These are phyloP conservation scores for Molanna angustata DNA, from an alignment of 2,888 invertebrate species.

Conservation along the genomic window DNA sequence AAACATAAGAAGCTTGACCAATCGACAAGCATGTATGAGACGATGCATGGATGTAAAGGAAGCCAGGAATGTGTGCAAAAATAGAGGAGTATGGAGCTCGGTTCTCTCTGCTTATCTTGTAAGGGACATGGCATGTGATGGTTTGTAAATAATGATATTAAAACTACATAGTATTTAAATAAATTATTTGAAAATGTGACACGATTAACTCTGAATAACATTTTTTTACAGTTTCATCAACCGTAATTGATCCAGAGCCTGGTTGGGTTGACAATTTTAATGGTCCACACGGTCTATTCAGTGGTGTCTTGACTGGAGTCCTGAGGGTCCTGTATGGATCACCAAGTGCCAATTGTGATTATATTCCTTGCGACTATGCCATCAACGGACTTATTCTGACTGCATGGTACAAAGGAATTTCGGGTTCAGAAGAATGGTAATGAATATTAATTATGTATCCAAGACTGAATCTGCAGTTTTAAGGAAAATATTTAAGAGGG, in stretches of 20 bases:
- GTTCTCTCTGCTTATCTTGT: too few relatives aligned
- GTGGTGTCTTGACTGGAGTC: constrained; percentile 30
- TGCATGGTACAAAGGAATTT: constrained; percentile 31
- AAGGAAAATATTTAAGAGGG: too few relatives aligned
- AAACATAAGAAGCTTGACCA: too few relatives aligned
- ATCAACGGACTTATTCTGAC: constrained; percentile 32
- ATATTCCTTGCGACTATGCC: constrained; percentile 32
- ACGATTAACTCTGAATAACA: too few relatives aligned
- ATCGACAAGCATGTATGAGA: too few relatives aligned
- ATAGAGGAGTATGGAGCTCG: too few relatives aligned
- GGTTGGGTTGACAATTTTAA: constrained; percentile 49
- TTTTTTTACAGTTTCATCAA: constrained; percentile 39
- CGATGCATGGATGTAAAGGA: too few relatives aligned
- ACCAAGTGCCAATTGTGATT: constrained; percentile 19
- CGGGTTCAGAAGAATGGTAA: constrained; percentile 21
- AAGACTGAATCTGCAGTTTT: too few relatives aligned
- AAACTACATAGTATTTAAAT: neutral
- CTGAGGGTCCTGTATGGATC: constrained; percentile 26
- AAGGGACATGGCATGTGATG: too few relatives aligned
- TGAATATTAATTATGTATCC: too few relatives aligned
- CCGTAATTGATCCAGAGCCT: constrained; percentile 43
- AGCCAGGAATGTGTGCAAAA: too few relatives aligned
- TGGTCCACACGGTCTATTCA: constrained; percentile 41
- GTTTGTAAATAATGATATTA: neutral
- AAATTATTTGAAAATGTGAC: too few relatives aligned